A percentile compares a stretch with the other conserved stretches of the same genome.
Conservation (phyloP, 2,888 invertebrate genomes). For the Agrochola circellaris region DNA sequence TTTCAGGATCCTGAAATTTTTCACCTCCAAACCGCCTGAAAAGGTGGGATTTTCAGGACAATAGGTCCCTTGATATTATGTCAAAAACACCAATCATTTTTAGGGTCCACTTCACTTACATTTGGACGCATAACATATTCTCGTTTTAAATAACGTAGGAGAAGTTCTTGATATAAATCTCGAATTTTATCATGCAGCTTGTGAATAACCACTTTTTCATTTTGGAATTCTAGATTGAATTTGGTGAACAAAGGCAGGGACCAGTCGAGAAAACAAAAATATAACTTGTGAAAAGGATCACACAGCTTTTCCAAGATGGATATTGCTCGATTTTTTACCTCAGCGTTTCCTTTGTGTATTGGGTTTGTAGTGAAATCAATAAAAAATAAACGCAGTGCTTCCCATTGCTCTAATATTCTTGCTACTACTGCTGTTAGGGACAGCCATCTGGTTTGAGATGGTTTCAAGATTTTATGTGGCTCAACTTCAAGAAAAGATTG, state of each 20-base stretch:
- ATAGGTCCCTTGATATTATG: too few relatives aligned
- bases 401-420: slow-evolving; percentile 28
- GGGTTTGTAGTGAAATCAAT: slow-evolving; percentile 39
- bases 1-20: too few relatives aligned
- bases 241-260: slow-evolving; percentile 18
- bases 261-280: too few relatives aligned
- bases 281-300: too few relatives aligned
- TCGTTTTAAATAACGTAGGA: too few relatives aligned
- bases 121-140: too few relatives aligned
- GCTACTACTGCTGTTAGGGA: slow-evolving; percentile 13
- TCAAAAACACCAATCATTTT: too few relatives aligned
- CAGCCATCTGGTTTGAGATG: slow-evolving; percentile 13
- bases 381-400: slow-evolving; percentile 27
- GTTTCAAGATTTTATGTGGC: slow-evolving; percentile 18
- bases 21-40: too few relatives aligned
- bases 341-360: slow-evolving; percentile 25
- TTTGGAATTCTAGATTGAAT: slow-evolving; percentile 44
- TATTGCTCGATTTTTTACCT: slow-evolving; percentile 35
- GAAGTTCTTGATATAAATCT: slow-evolving; percentile 19
- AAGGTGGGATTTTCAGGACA: too few relatives aligned
- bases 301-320: slow-evolving; percentile 32
- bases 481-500: slow-evolving; percentile 19
- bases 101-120: too few relatives aligned
- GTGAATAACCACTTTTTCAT: slow-evolving; percentile 35
- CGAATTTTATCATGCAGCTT: slow-evolving; percentile 42